Base-by-base conservation (phyloP, 2,888 invertebrate genomes). In the Drosophila acutilabella region DNA sequence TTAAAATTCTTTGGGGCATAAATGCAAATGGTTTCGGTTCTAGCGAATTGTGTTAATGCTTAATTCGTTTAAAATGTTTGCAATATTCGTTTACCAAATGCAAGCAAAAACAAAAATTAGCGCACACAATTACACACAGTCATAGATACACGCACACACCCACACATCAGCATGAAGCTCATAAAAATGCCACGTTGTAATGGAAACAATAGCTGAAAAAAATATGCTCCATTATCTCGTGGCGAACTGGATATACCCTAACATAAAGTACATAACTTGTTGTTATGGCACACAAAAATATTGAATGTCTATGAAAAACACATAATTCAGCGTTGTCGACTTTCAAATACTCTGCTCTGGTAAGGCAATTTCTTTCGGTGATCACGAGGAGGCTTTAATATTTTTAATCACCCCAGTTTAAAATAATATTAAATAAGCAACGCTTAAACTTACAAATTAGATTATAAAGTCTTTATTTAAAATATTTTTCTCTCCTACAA, bases 61-160 rank as follows among this genome's bases (percentile, higher is more conserved):
- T 83, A 79, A 83, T 83, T 72, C 79, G 64, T 64, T 73, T 69
- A 74, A 77, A 84, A 84, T 71, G 72, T 73, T 74, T 74, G 69
- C 74, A 16, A 48, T 68, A 62, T 77, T 56, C 54, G 62, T 56
- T 76, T 47, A 70, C 47, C 57, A 72, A 83, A 58, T 58, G 58
- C 42, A 65, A 78, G 64, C 58, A 53, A 40, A 42, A 67, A 69
- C 50, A 54, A 41, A 30, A 81, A 71, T 66, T 57, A 75, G 77
- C 53, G 50, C 68, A 45, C 57, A 69, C 64, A 54, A 52, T 64
- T 59, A 72, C 62, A 72, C 62, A 51, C 45, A 56, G 41, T n/a
- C 52, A 58, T 53, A 41, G n/a, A 59, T 30, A 38, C 26, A 58
- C 52, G 18, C 51, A 16, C 42, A 36, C 26, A 33, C 42, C n/a